Evolutionary conservation across 2,888 invertebrate genomes (phyloP).

Genomic region (Schrankia costaestrigalis): DNA sequence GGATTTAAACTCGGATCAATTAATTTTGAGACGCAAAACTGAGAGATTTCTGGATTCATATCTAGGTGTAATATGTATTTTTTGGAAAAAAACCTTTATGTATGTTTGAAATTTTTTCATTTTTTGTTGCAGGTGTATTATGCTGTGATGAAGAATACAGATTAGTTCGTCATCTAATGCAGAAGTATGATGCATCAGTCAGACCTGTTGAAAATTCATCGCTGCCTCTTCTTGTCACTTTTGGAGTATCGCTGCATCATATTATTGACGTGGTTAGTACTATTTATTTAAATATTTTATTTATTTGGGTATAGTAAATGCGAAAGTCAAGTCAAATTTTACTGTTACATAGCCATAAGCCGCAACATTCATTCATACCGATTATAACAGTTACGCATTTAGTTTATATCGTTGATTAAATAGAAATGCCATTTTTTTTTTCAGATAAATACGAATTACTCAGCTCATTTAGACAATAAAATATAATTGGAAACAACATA

Average conservation of each 20-base stretch:
- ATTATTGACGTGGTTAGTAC: conserved; percentile 91
- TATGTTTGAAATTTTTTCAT: background rate
- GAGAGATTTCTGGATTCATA: background rate
- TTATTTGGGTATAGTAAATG: background rate
- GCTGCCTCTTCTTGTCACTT: conserved; percentile 87
- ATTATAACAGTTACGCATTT: too few relatives aligned
- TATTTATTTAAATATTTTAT: background rate
- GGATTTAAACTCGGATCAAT: background rate
- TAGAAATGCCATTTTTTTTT: too few relatives aligned
- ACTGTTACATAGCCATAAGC: background rate
- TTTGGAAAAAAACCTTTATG: background rate
- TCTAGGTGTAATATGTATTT: background rate
- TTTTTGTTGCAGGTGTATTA: conserved; percentile 39
- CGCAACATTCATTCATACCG: too few relatives aligned
- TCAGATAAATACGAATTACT: too few relatives aligned
- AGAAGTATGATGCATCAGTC: conserved; percentile 88
- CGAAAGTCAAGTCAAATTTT: background rate
- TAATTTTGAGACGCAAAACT: background rate
- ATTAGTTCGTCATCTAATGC: conserved; percentile 86
- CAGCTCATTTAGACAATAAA: too few relatives aligned
- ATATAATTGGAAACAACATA: too few relatives aligned
- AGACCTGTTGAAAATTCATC: conserved; percentile 89
- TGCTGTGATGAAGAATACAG: conserved; percentile 86
- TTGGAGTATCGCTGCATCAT: conserved; percentile 90
- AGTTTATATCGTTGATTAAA: too few relatives aligned